Evolutionary conservation across 2,113 vertebrate species (phyloP), one percentile per base, ranked within the genome.

Genomic region (Pluvialis apricaria): DNA sequence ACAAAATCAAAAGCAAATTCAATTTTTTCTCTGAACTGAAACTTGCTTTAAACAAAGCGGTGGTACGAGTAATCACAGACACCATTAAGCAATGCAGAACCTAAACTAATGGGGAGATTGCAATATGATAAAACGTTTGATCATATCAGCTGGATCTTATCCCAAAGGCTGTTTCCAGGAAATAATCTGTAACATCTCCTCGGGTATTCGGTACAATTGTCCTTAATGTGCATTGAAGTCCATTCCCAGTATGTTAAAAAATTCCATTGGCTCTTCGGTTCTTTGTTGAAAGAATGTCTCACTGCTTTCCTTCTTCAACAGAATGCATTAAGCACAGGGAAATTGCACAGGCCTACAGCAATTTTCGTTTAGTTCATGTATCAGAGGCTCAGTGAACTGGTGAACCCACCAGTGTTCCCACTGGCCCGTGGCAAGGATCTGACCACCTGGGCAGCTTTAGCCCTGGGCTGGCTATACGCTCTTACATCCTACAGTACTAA

Each of bases 1-100:
- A 38, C 34, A 71, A 75, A 93, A 72, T 7, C 11, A 14, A 86
- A 92, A 85, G 6, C 58, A 86, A 92, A 86, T 69, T 92, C 62
- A 73, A 58, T n/a, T n/a, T 72, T 80, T 80, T 51, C 54, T 12
- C 58, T 80, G 40, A 24, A 18, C 34, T 45, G 44, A 82, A 68
- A 57, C 26, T 88, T 62, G 34, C n/a, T 77, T 61, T 47, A 64
- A 78, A 68, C 7, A 21, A 38, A 51, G 44, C 2, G 11, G 7
- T 52, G 55, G 11, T 71, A 5, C 38, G 60, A 77, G 11, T 38
- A 13, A 54, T 90, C 71, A 28, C 69, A 86, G 64, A 58, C 36
- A 36, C 4, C 78, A 47, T 20, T 57, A 45, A 72, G 29, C 1
- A 28, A 15, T 19, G 40, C 24, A 88, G 51, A 83, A 60, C 34